Percentiles rank a stretch among this genome's conserved stretches.
Evolutionary conservation across 2,888 invertebrate species (phyloP).

Genomic region (Trissolcus brochymenae): DNA sequence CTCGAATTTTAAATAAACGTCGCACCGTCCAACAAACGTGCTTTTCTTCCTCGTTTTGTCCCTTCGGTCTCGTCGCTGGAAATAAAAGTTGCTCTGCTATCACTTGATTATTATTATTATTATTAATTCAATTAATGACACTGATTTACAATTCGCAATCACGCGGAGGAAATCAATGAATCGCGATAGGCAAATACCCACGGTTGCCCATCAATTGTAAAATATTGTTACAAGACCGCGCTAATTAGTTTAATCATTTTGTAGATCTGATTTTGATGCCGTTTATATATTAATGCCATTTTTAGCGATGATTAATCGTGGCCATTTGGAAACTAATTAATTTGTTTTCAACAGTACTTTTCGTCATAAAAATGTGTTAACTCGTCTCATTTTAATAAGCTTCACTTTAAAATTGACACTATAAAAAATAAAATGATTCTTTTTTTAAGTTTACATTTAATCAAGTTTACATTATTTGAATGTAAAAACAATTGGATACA

Average conservation of each 20-base stretch:
- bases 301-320: neutral
- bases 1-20: constrained; percentile 52
- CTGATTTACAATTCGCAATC: constrained; percentile 40
- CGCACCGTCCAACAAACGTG: too few relatives aligned
- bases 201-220: constrained; percentile 26
- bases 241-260: constrained; percentile 11
- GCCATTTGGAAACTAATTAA: neutral
- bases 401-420: neutral
- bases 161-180: constrained; percentile 45
- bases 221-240: constrained; percentile 35
- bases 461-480: neutral
- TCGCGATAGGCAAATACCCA: constrained; percentile 28
- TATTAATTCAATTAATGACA: constrained; percentile 40
- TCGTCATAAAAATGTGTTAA: too few relatives aligned
- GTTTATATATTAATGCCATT: neutral
- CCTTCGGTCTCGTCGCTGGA: too few relatives aligned
- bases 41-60: too few relatives aligned
- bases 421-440: too few relatives aligned
- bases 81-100: neutral
- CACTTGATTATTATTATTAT: constrained; percentile 46
- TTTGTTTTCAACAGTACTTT: neutral
- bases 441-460: too few relatives aligned
- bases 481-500: neutral
- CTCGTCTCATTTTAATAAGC: too few relatives aligned
- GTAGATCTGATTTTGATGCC: neutral